Base-by-base conservation (phyloP, 2,888 invertebrate genomes). In the Oligia strigilis region DNA sequence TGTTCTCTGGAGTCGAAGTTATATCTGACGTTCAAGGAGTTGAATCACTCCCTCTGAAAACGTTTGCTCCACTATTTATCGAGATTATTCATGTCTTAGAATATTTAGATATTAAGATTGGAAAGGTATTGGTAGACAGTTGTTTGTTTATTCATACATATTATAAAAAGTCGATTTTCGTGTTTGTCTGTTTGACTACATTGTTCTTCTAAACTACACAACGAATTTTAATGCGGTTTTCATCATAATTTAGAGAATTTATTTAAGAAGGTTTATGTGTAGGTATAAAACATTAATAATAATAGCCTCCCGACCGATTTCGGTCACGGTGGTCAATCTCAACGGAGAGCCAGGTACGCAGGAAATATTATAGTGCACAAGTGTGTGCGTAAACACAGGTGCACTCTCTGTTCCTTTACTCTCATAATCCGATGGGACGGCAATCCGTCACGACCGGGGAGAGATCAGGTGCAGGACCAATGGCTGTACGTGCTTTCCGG, bases 1-100 rank as follows among this genome's bases (percentile, higher is more conserved):
- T 94, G 94, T 94, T 94, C 94, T 93, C 94, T 93, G 92, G 86
- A 94, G 89, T 90, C 89, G 85, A 91, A 89, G 90, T 92, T 93
- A 93, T 93, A 92, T 92, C 89, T 92, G 92, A 93, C 84, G 86
- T 78, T 88, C 83, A 82, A 87, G 91, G 85, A 89, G 89, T 92
- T 90, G 91, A 91, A 91, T 91, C 90, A 83, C 89, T 87, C 72
- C 81, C 77, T 76, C 46, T 43, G 70, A 69, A 65, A 49, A 74
- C 77, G 71, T 80, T 74, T 66, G n/a, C 67, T 81, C 55, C 40
- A 79, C n/a, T 72, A 73, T 87, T 80, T 85, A 86, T 84, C 29
- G 55, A 62, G n/a, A 77, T 85, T 85, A 89, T 88, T 82, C 65
- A 79, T 70, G 9, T 66, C 9, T n/a, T 46, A 55, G 70, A 84